Conservation (phyloP, 2,888 invertebrate species). For the Papilio protenor region DNA sequence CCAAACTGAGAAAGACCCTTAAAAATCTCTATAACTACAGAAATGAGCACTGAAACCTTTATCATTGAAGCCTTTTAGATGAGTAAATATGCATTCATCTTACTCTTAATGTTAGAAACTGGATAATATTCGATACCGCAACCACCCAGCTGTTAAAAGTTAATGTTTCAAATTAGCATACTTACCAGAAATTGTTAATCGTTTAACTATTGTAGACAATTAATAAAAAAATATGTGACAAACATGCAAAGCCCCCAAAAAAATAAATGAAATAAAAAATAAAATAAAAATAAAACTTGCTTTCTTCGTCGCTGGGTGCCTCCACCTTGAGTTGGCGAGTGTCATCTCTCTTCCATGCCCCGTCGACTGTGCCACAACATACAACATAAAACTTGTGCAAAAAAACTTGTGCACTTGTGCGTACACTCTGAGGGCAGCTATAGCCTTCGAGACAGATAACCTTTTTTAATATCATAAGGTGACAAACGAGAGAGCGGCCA, state of each 20-base stretch:
- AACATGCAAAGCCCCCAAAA: slow-evolving; percentile 38
- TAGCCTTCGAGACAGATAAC: slow-evolving; percentile 41
- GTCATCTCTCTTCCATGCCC: slow-evolving; percentile 45
- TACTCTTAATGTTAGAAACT: neutral
- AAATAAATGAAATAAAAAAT: slow-evolving; percentile 47
- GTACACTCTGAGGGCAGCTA: slow-evolving; percentile 44
- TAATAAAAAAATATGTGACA: neutral
- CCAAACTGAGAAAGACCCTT: neutral
- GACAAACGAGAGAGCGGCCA: too few species aligned
- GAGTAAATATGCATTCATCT: neutral
- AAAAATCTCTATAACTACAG: neutral
- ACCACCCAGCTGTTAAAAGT: neutral
- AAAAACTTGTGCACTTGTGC: slow-evolving; percentile 32
- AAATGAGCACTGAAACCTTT: neutral
- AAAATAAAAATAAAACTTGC: slow-evolving; percentile 69
- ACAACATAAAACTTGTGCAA: slow-evolving; percentile 54
- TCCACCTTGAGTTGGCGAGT: slow-evolving; percentile 62
- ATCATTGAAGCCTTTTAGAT: neutral
- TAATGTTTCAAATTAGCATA: neutral
- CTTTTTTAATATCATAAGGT: too few species aligned
- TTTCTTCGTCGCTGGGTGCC: slow-evolving; percentile 70
- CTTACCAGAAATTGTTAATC: slow-evolving; percentile 1
- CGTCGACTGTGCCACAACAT: slow-evolving; percentile 66
- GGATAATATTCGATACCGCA: neutral
- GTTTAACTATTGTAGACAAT: neutral